Evolutionary conservation across 2,113 vertebrate species (phyloP).

Genomic region (Oophaga pumilio): DNA sequence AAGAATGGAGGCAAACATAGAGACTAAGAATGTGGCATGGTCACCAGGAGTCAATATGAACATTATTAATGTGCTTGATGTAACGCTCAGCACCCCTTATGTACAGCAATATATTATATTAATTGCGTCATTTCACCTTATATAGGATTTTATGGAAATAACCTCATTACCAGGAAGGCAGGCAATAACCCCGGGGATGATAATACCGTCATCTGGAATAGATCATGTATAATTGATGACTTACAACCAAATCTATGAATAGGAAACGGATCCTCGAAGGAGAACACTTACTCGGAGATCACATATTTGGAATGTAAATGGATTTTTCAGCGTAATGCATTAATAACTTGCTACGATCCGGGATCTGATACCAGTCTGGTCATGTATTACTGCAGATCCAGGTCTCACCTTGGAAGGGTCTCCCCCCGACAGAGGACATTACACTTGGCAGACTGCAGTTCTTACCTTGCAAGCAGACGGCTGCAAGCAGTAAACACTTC

Average conservation of each 20-base stretch:
- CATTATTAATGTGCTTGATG: background rate
- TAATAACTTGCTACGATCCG: background rate
- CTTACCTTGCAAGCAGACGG: constrained; percentile 55
- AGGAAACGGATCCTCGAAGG: background rate
- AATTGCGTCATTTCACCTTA: background rate
- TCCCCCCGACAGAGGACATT: background rate
- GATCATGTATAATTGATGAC: constrained; percentile 16
- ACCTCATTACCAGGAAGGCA: background rate
- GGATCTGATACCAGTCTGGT: background rate
- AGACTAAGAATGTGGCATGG: background rate
- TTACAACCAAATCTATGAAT: background rate
- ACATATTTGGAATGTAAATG: background rate
- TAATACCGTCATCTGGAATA: background rate
- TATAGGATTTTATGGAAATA: background rate
- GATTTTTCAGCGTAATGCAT: background rate
- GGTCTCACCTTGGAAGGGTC: constrained; percentile 1
- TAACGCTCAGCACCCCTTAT: background rate
- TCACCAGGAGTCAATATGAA: background rate
- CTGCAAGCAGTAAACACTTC: background rate
- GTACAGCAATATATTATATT: background rate
- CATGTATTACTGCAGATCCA: background rate
- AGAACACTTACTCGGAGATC: background rate
- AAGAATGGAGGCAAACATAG: background rate
- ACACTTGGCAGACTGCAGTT: background rate
- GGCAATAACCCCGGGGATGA: background rate